A percentile compares a stretch with the other conserved stretches of the same genome.
Evolutionary conservation across 30 jellyfish, hydroid and myxozoan genomes (phyloP).

Genomic region (Cassiopea andromeda): DNA sequence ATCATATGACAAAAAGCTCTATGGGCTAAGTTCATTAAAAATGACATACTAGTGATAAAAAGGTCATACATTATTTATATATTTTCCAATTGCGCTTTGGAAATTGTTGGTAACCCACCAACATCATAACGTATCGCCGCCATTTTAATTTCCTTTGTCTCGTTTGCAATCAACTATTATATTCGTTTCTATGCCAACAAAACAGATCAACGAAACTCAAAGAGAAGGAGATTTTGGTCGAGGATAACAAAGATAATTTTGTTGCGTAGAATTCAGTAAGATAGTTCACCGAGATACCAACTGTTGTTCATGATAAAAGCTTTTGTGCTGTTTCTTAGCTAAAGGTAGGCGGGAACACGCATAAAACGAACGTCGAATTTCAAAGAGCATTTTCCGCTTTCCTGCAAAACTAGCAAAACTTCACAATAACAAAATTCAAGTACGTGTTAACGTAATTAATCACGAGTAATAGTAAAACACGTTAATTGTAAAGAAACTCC

Average conservation of each 20-base stretch:
- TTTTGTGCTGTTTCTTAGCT: too few relatives aligned
- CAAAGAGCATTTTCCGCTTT: too few relatives aligned
- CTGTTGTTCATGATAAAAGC: too few relatives aligned
- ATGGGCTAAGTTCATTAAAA: neutral
- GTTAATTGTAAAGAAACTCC: too few relatives aligned
- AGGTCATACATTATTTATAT: conserved; percentile 1
- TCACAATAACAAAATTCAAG: too few relatives aligned
- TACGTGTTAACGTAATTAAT: too few relatives aligned
- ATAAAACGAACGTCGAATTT: too few relatives aligned
- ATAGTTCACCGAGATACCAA: too few relatives aligned
- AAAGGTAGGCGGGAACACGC: too few relatives aligned
- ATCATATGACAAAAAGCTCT: neutral
- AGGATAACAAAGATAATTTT: neutral
- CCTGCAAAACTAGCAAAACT: too few relatives aligned
- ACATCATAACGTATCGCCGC: conserved; percentile 13
- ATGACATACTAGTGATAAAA: neutral
- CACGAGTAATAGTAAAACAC: too few relatives aligned
- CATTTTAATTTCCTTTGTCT: conserved; percentile 33
- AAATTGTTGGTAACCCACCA: neutral
- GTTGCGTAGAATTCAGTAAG: neutral
- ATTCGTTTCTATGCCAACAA: conserved; percentile 41
- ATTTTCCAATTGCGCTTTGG: neutral
- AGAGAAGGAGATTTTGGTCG: neutral
- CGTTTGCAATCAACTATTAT: conserved; percentile 7
- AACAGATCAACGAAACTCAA: neutral